These are phyloP conservation scores for Electrophaes corylata DNA, from an alignment of 2,888 invertebrate species.

Conservation along the genomic window DNA sequence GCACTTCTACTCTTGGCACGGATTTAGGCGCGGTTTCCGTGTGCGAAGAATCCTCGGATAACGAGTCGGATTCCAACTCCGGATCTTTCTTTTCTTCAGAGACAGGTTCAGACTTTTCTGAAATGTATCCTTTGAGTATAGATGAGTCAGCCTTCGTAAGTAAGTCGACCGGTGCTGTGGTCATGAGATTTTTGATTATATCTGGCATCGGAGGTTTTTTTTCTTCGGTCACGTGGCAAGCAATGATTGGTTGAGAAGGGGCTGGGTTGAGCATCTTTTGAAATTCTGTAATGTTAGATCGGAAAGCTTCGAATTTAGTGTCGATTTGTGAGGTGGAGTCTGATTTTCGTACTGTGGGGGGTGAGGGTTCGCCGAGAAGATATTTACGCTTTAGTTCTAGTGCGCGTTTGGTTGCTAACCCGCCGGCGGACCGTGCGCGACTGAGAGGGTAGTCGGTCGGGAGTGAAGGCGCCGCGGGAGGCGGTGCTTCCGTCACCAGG, in stretches of 20 bases:
- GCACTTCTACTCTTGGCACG: constrained; percentile 89
- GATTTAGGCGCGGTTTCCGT: constrained; percentile 71
- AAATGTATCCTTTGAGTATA: constrained; percentile 69
- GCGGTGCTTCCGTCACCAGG: constrained; percentile 90
- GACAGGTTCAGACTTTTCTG: constrained; percentile 82
- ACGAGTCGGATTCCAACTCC: constrained; percentile 86
- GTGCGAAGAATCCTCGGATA: constrained; percentile 70
- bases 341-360: constrained; percentile 90
- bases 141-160: constrained; percentile 66
- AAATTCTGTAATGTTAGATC: constrained; percentile 93
- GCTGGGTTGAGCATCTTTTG: constrained; percentile 94
- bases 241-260: constrained; percentile 66
- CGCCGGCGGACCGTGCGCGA: constrained; percentile 93
- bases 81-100: constrained; percentile 65
- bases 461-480: constrained; percentile 86
- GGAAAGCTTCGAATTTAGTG: constrained; percentile 92
- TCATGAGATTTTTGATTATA: constrained; percentile 80
- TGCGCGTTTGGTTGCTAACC: constrained; percentile 94
- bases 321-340: constrained; percentile 93
- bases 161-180: constrained; percentile 69
- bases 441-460: constrained; percentile 90
- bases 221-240: constrained; percentile 64
- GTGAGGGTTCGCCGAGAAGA: constrained; percentile 88
- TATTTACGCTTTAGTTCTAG: constrained; percentile 94
- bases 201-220: constrained; percentile 84